Evolutionary conservation across 1,140 invertebrate species (phyloP), one percentile per base, ranked within the genome.

Genomic region (Mizuhopecten yessoensis): DNA sequence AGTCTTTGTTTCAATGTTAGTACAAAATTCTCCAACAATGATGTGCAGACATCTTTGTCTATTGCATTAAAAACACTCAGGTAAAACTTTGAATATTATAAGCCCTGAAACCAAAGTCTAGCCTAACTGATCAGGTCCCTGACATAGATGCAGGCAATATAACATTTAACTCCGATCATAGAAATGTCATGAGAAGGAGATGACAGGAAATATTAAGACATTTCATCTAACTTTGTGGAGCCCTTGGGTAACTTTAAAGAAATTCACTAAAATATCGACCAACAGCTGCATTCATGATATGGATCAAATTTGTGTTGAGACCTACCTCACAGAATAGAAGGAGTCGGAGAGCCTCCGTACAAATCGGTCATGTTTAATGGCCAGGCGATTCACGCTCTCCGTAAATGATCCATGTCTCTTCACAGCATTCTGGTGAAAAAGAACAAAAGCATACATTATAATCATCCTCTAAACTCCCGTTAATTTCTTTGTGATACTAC

Each of bases 281-380:
- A 3, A 29, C 23, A 75, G 57, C n/a, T 29, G n/a, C 17, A 75
- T 0, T n/a, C 20, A 75, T n/a, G 11, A n/a, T 29, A 29, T 75
- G 5, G 29, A 87, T 34, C 2, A 87, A 87, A n/a, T 9, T 34
- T 87, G 29, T 15, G 10, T 23, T 0, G 23, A 87, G 34, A 39
- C 20, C 33, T 92, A 92, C 92, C 92, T 90, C 39, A 87, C 29
- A 49, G 36, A n/a, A 39, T 90, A 90, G 36, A 92, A 89, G 33
- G 92, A 92, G 42, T 92, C 92, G 0, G 92, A 92, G 20, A 92
- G 90, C 39, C 92, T 87, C 36, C 92, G 90, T 49, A 92, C 86
- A 90, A 92, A 92, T 86, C 92, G 86, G 86, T 92, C 92, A 92
- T 92, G 92, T 88, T 89, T 92, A 3, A 92, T 86, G 3, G 86